These are phyloP conservation scores for Drosophila austrosaltans DNA, from an alignment of 2,888 invertebrate genomes.

Conservation along the genomic window DNA sequence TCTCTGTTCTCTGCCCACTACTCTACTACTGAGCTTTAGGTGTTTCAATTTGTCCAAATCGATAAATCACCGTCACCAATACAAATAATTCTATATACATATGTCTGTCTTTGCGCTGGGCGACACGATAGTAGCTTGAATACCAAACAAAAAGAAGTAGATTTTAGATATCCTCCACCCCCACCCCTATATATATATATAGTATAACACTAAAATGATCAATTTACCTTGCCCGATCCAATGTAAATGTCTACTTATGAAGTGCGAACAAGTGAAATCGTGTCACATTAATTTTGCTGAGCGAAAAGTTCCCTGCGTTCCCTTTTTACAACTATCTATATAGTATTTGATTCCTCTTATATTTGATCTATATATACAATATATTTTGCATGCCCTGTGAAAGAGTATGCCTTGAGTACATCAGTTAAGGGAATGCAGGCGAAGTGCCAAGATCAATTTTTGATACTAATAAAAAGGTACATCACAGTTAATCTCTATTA, in stretches of 20 bases:
- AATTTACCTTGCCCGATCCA: constrained; percentile 3
- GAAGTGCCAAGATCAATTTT: constrained; percentile 67
- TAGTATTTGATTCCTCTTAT: constrained; percentile 7
- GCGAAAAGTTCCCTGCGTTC: constrained; percentile 83
- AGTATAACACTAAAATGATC: not conserved
- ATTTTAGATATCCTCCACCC: not conserved
- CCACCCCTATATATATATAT: constrained; percentile 9
- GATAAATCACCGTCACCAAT: constrained; percentile 14
- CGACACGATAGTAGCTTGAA: constrained; percentile 83
- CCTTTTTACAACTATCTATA: constrained; percentile 19
- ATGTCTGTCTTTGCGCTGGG: constrained; percentile 82
- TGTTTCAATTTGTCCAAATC: constrained; percentile 39
- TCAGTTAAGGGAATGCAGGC: constrained; percentile 71
- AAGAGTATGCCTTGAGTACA: constrained; percentile 40
- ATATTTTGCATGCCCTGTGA: constrained; percentile 60
- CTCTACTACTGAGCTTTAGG: constrained; percentile 46
- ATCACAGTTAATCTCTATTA: constrained; percentile 75
- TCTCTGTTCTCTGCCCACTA: constrained; percentile 20
- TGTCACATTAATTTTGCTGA: constrained; percentile 84
- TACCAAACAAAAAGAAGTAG: constrained; percentile 21
- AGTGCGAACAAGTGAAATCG: constrained; percentile 76
- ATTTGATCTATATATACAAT: constrained; percentile 32
- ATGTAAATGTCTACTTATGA: constrained; percentile 45
- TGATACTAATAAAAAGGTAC: constrained; percentile 50
- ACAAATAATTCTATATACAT: constrained; percentile 29